Evolutionary conservation across 2,888 invertebrate genomes (phyloP).

Genomic region (Chironomus tentans): DNA sequence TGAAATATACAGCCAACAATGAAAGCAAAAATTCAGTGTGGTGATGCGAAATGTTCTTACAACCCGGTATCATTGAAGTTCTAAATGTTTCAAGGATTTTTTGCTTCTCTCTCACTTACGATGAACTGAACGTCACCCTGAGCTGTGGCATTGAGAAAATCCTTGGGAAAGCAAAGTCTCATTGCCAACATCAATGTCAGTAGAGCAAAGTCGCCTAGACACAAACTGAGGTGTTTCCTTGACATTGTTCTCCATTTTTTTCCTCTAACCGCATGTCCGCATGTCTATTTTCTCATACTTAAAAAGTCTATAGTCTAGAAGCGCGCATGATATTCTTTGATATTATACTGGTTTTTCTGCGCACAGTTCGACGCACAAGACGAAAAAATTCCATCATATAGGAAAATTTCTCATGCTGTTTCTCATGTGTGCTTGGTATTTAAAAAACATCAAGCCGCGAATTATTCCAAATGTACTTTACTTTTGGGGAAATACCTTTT

Average conservation of each 20-base stretch:
- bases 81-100: slow-evolving; percentile 13
- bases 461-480: slow-evolving; percentile 24
- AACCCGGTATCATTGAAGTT: slow-evolving; percentile 17
- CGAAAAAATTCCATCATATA: background rate
- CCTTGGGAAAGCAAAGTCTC: slow-evolving; percentile 1
- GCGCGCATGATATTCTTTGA: background rate
- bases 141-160: slow-evolving; percentile 16
- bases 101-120: background rate
- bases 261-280: background rate
- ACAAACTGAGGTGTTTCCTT: background rate
- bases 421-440: slow-evolving; percentile 4
- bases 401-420: background rate
- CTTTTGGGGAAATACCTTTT: background rate
- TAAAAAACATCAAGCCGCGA: slow-evolving; percentile 27
- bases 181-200: slow-evolving; percentile 23
- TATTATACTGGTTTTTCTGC: too few relatives aligned
- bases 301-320: background rate
- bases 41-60: slow-evolving; percentile 8
- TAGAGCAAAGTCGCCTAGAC: background rate
- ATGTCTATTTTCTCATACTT: background rate
- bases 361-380: too few relatives aligned
- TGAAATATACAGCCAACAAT: background rate
- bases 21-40: background rate
- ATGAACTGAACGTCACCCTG: background rate
- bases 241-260: slow-evolving; percentile 1